Percentiles rank a stretch among this genome's conserved stretches.
Conservation (phyloP, 1,140 invertebrate species). For the Neodiprion pinetum region DNA sequence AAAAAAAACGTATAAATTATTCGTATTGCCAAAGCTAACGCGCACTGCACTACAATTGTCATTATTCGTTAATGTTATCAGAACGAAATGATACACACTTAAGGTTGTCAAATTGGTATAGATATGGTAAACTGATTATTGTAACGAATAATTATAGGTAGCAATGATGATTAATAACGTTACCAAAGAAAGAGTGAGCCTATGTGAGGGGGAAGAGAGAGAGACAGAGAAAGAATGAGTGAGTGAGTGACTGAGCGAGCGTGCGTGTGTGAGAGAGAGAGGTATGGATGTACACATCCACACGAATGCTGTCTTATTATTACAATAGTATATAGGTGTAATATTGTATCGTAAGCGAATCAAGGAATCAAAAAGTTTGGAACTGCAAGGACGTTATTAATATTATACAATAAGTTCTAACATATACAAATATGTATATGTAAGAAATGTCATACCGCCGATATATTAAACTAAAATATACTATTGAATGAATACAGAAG, state of each 20-base stretch:
- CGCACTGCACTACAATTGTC: neutral
- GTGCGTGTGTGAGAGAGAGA: too few species aligned
- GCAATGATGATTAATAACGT: neutral
- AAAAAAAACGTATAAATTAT: neutral
- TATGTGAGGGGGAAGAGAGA: too few species aligned
- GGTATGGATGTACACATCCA: too few species aligned
- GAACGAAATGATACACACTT: neutral
- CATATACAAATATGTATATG: neutral
- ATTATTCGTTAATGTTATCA: neutral
- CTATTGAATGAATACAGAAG: neutral
- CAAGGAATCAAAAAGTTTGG: constrained; percentile 2
- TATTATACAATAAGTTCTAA: neutral
- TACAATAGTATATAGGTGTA: neutral
- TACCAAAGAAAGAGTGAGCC: too few species aligned
- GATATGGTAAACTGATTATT: neutral
- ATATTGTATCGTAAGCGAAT: neutral
- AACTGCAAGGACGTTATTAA: neutral
- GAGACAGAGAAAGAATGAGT: too few species aligned
- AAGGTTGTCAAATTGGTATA: neutral
- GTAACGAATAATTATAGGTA: neutral
- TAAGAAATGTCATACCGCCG: constrained; percentile 2
- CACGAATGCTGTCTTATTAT: neutral
- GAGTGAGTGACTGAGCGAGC: too few species aligned
- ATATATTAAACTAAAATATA: neutral
- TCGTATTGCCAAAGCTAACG: neutral